These are phyloP conservation scores for Allolobophora icterica DNA, from an alignment of 2,888 invertebrate genomes.

Conservation along the genomic window DNA sequence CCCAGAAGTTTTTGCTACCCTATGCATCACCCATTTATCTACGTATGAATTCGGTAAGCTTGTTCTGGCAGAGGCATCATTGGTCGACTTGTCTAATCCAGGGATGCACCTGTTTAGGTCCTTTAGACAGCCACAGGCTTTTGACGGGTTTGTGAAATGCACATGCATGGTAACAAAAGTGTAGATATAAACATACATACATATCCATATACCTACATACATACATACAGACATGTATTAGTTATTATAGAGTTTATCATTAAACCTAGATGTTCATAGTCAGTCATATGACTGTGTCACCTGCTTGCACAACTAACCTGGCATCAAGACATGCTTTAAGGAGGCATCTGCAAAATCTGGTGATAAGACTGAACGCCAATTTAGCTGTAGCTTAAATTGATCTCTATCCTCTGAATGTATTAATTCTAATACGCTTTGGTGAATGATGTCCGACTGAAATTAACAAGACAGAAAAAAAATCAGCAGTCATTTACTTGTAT, in stretches of 20 bases:
- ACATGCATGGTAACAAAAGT: no score
- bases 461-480: constrained; percentile 23
- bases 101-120: no score
- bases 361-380: constrained; percentile 55
- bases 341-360: constrained; percentile 4
- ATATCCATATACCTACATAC: no score
- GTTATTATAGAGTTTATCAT: background rate
- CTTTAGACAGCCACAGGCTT: no score
- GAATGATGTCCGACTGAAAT: constrained; percentile 94
- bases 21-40: no score
- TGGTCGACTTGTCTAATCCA: no score
- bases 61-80: no score
- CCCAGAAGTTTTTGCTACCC: no score
- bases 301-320: constrained; percentile 65
- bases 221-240: no score
- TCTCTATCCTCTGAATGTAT: constrained; percentile 98
- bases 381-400: constrained; percentile 88
- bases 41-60: no score
- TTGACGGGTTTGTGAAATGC: no score
- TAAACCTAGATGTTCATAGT: background rate
- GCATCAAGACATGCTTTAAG: constrained; percentile 69
- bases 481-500: constrained; percentile 2
- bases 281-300: background rate
- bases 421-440: constrained; percentile 97
- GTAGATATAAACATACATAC: no score